phyloP scores from a whole-genome alignment of 2,113 vertebrate genomes.

The Pygoscelis antarcticus region DNA sequence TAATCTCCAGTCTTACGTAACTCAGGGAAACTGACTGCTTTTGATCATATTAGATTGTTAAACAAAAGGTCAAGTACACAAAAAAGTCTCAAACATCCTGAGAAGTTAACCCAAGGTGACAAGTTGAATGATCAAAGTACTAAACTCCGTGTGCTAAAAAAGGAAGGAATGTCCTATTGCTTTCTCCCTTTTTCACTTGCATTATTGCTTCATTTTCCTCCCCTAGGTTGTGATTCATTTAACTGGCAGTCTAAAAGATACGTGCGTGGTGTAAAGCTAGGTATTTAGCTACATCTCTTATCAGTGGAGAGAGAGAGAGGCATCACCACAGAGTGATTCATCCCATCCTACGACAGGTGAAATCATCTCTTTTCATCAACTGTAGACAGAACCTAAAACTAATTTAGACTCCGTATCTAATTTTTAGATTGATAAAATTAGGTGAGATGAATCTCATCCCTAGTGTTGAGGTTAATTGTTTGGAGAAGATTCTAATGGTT shows the following conservation, averaged over 20 bases:
- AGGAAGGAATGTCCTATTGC: not conserved
- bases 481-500: not conserved
- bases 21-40: not conserved
- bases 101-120: not conserved
- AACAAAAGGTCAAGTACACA: not conserved
- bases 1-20: not conserved
- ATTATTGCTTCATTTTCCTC: not conserved
- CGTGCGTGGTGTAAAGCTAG: accelerated
- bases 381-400: not conserved
- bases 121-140: not conserved
- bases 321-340: not conserved
- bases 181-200: not conserved
- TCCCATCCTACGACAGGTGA: not conserved
- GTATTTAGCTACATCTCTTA: not conserved
- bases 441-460: not conserved
- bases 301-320: not conserved
- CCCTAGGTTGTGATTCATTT: not conserved
- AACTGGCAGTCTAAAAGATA: not conserved
- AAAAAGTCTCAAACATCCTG: not conserved
- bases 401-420: accelerated
- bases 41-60: not conserved
- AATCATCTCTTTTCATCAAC: not conserved
- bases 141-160: not conserved
- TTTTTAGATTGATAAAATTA: not conserved
- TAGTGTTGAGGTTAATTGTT: not conserved